Conservation (phyloP, 2,797 vertebrate genomes). For the Uromys caudimaculatus region DNA sequence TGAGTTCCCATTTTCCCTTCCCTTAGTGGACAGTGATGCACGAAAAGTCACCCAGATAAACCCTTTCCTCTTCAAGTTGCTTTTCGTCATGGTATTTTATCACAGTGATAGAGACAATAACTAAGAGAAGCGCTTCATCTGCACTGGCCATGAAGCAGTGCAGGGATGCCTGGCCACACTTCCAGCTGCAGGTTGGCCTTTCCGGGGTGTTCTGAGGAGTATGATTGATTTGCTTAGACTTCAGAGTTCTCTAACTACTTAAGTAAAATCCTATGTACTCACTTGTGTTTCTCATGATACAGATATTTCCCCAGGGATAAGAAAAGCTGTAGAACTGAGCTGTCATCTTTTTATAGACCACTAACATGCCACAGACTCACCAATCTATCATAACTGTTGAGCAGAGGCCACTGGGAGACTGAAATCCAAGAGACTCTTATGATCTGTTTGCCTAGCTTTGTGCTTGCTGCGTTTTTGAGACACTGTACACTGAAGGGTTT, state of each 20-base stretch:
- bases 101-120: not conserved
- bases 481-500: conserved; percentile 21
- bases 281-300: not conserved
- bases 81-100: too few species aligned
- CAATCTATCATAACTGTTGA: not conserved
- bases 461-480: conserved; percentile 28
- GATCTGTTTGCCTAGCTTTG: not conserved
- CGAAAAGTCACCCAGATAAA: not conserved
- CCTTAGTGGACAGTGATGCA: too few species aligned
- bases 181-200: not conserved
- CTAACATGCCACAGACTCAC: not conserved
- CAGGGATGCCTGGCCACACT: not conserved
- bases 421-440: not conserved
- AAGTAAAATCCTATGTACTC: not conserved
- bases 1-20: not conserved
- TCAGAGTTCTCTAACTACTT: not conserved
- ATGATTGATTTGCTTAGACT: not conserved
- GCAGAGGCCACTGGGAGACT: not conserved
- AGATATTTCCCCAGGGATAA: not conserved
- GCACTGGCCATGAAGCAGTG: not conserved
- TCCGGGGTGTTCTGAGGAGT: not conserved
- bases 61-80: not conserved
- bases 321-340: not conserved
- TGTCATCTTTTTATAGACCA: not conserved
- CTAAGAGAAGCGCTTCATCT: not conserved